These are phyloP conservation scores for Diadophis punctatus DNA, from an alignment of 2,113 vertebrate genomes.

Conservation along the genomic window DNA sequence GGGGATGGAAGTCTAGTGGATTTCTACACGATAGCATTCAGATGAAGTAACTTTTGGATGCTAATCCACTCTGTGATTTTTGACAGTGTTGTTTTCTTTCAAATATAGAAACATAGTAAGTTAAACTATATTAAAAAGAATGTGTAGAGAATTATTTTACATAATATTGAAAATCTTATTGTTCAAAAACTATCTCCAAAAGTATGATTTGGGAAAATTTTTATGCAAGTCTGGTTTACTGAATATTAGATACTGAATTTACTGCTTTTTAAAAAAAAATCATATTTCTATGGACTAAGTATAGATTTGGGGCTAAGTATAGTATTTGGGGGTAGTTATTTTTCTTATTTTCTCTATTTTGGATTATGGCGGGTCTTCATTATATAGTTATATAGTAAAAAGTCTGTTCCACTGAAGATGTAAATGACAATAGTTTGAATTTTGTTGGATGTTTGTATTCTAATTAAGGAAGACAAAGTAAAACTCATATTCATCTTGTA, in stretches of 20 bases:
- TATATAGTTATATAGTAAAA: neutral
- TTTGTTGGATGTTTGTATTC: neutral
- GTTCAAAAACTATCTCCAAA: neutral
- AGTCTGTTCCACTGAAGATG: neutral
- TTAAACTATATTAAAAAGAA: neutral
- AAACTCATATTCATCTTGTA: neutral
- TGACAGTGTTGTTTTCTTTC: neutral
- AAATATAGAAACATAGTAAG: neutral
- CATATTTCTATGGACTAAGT: neutral
- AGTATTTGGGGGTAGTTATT: neutral
- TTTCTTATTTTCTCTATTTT: neutral
- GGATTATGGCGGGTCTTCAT: neutral
- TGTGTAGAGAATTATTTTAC: neutral
- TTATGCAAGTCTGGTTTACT: neutral
- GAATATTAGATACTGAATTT: neutral
- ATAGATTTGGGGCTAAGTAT: neutral
- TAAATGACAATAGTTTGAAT: neutral
- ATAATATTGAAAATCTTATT: neutral
- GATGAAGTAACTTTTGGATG: neutral
- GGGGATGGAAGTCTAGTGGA: constrained; percentile 6
- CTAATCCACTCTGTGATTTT: neutral
- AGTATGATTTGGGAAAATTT: neutral
- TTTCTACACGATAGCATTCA: constrained; percentile 19
- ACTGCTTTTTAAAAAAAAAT: neutral
- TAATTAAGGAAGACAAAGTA: neutral